Base-by-base conservation (phyloP, 2,113 vertebrate genomes). In the Eclectus roratus region DNA sequence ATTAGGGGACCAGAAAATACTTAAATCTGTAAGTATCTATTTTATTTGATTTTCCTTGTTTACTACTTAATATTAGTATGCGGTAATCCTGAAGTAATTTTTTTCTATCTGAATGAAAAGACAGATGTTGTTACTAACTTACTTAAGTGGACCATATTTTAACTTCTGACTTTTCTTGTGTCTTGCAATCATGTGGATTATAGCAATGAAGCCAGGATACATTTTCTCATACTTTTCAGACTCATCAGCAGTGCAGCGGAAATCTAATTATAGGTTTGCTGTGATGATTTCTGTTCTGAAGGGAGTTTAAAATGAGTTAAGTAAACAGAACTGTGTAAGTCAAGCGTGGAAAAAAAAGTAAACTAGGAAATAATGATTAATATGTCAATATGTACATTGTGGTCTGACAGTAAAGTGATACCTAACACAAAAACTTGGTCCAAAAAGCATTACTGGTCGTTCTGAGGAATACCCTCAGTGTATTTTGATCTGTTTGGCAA, bases 181-280 rank as follows among this genome's bases (percentile, higher is more conserved):
- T 68, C 33, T 89, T 82, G 43, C 76, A 53, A 16, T 89, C 68
- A 17, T 58, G 68, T 85, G 85, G 52, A 43, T 91, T 90, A 33
- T 17, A 43, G 25, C 49, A 69, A 37, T 13, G 1, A 77, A 73
- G 49, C 85, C 79, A 94, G 81, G 81, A 78, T 91, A 90, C 64
- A 20, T 93, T 93, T 96, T 95, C 94, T 97, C 93, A 90, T 85
- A 63, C 71, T 93, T 80, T 85, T 94, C 64, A 58, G 72, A 39
- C 55, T 86, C 76, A 91, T 73, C 89, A 93, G 41, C 80, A 83
- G 49, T n/a, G 33, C 86, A 89, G 65, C 25, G 49, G 91, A 92
- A 94, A 73, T 97, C 96, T 96, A 96, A 96, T 95, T 95, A 90
- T 93, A 95, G 87, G 14, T 77, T 96, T 88, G 79, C 71, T 90